A percentile compares a stretch with the other conserved stretches of the same genome.
These are phyloP conservation scores for Fopius arisanus DNA, from an alignment of 1,140 invertebrate genomes.

Conservation along the genomic window DNA sequence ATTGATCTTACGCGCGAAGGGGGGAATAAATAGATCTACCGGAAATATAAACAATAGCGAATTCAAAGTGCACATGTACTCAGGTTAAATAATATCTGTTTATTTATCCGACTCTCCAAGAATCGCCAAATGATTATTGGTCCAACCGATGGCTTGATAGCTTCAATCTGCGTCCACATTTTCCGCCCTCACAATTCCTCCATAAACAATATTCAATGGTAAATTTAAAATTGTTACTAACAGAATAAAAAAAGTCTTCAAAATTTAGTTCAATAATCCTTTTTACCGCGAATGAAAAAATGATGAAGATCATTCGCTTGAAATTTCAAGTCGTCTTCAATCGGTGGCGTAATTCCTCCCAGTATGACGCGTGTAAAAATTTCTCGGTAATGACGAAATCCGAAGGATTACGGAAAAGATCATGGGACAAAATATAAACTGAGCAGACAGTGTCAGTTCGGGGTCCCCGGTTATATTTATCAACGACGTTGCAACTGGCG, in stretches of 20 bases:
- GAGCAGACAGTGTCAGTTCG: constrained; percentile 21
- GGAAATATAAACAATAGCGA: neutral
- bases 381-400: neutral
- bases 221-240: no score
- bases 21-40: neutral
- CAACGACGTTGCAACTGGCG: constrained; percentile 41
- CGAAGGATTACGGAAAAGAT: neutral
- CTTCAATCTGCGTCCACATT: neutral
- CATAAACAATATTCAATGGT: neutral
- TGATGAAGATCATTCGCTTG: no score
- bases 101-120: neutral
- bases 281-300: no score
- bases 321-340: no score
- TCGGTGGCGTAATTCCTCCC: no score
- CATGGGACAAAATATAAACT: neutral
- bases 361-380: neutral
- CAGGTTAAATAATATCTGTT: neutral
- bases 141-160: neutral
- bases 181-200: neutral
- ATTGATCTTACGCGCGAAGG: no score
- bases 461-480: constrained; percentile 49
- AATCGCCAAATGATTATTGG: neutral
- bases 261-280: no score
- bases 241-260: no score
- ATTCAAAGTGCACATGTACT: neutral